Evolutionary conservation across 2,797 vertebrate species (phyloP).

Genomic region (Spheniscus humboldti): DNA sequence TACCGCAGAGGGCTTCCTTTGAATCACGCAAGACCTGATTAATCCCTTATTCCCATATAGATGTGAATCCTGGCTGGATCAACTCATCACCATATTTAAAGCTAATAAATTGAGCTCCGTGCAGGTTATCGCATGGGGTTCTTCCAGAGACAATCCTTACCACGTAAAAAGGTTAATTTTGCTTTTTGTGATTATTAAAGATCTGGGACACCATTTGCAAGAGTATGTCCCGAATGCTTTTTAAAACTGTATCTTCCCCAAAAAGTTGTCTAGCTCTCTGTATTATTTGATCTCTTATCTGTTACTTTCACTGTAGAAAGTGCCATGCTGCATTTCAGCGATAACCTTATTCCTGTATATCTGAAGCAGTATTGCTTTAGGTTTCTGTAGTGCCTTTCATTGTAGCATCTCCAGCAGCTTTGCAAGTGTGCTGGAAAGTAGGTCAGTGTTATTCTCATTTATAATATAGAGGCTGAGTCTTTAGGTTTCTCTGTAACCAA

Average conservation of each 20-base stretch:
- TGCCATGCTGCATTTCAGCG: not conserved
- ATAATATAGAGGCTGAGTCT: not conserved
- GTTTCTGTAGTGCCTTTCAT: constrained; percentile 1
- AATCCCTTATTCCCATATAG: not conserved
- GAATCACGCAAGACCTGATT: not conserved
- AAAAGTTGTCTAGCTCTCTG: not conserved
- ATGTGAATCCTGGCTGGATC: not conserved
- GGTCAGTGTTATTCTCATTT: constrained; percentile 19
- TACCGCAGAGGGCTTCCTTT: not conserved
- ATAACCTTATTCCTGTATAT: constrained; percentile 1
- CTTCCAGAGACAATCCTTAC: not conserved
- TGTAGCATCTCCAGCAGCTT: constrained; percentile 27
- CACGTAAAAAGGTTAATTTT: not conserved
- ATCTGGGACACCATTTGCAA: not conserved
- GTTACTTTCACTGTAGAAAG: not conserved
- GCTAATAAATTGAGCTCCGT: not conserved
- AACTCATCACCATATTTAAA: not conserved
- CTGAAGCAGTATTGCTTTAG: not conserved
- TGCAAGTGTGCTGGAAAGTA: constrained; percentile 4
- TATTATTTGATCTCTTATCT: constrained; percentile 22
- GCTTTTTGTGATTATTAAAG: not conserved
- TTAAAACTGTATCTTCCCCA: not conserved
- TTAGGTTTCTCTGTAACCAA: not conserved
- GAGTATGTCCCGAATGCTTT: not conserved
- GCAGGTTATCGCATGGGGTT: not conserved